These are phyloP conservation scores for Micronisus gabar DNA, from an alignment of 2,113 vertebrate species.

Conservation along the genomic window DNA sequence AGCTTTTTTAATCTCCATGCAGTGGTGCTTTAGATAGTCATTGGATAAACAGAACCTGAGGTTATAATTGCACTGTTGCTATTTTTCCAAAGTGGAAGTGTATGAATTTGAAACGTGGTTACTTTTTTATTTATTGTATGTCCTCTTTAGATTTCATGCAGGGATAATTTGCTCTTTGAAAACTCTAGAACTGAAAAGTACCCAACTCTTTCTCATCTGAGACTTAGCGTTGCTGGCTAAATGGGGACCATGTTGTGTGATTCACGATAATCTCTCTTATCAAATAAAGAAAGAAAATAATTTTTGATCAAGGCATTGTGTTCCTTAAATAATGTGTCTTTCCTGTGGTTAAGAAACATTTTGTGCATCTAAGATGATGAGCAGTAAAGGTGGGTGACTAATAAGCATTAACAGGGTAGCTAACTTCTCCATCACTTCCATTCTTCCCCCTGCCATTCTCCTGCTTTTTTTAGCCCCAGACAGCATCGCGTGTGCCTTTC, in stretches of 20 bases:
- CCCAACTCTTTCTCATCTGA: background rate
- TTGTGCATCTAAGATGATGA: background rate
- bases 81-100: background rate
- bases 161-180: background rate
- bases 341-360: background rate
- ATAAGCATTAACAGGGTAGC: background rate
- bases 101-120: background rate
- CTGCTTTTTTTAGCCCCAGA: background rate
- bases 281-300: background rate
- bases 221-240: background rate
- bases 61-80: background rate
- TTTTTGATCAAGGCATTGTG: background rate
- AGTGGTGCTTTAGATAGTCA: background rate
- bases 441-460: rapidly evolving
- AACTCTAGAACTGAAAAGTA: background rate
- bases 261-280: background rate
- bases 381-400: background rate
- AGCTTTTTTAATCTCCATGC: background rate
- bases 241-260: background rate
- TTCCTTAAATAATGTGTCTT: background rate
- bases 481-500: background rate
- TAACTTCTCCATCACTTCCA: background rate
- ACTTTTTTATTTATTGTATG: background rate
- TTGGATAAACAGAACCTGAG: background rate
- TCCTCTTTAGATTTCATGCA: background rate